Conservation (phyloP, 2,888 invertebrate species). For the Pemphredon lugubris region DNA sequence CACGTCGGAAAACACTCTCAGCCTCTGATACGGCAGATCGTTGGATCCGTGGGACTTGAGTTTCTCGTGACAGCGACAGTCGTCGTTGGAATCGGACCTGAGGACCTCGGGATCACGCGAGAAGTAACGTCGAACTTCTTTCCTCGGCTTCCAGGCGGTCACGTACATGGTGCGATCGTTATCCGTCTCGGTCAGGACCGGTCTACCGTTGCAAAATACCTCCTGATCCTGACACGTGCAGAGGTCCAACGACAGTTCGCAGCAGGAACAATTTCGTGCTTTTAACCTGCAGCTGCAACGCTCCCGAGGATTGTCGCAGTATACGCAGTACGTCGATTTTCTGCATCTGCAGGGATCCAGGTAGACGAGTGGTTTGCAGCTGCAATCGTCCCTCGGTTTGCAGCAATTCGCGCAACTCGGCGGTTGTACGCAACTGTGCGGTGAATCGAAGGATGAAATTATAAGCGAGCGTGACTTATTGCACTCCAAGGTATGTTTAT, state of each 20-base stretch:
- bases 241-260: slow-evolving; percentile 57
- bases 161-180: slow-evolving; percentile 57
- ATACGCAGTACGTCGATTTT: slow-evolving; percentile 69
- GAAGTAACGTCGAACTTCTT: slow-evolving; percentile 61
- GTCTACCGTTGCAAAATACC: slow-evolving; percentile 43
- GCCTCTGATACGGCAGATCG: slow-evolving; percentile 69
- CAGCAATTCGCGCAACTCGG: slow-evolving; percentile 26
- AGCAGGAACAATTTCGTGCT: slow-evolving; percentile 61
- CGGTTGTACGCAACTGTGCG: slow-evolving; percentile 24
- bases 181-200: slow-evolving; percentile 31
- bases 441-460: too few relatives aligned
- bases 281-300: slow-evolving; percentile 66
- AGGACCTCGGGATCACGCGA: slow-evolving; percentile 50
- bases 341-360: slow-evolving; percentile 9
- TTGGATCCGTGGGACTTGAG: slow-evolving; percentile 57
- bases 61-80: slow-evolving; percentile 48
- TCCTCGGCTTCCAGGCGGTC: slow-evolving; percentile 67
- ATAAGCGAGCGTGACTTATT: too few relatives aligned
- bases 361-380: not conserved
- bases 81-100: slow-evolving; percentile 23
- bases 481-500: too few relatives aligned
- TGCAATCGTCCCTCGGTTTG: slow-evolving; percentile 39
- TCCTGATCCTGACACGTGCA: slow-evolving; percentile 57
- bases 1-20: slow-evolving; percentile 68
- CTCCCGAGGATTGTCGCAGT: slow-evolving; percentile 68